Evolutionary conservation across 2,113 vertebrate species (phyloP), one percentile per base, ranked within the genome.

Genomic region (Suncus etruscus): DNA sequence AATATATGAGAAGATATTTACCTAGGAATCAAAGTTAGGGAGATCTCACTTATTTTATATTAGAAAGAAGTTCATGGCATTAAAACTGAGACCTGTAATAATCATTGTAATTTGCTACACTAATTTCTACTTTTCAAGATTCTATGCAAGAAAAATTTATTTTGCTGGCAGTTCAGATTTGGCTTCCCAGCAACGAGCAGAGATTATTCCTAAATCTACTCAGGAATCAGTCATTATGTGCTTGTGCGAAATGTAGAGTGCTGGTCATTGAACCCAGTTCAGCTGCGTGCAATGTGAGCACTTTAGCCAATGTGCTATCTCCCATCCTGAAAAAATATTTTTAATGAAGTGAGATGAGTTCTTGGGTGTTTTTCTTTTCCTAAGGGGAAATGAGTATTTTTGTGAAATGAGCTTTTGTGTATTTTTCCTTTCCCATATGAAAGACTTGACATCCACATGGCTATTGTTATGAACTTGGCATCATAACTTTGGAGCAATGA

Each of bases 41-140:
- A 84, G 20, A 80, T 54, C 6, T 4, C 32, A 51, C 87, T 95
- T 77, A 31, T 93, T 92, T 95, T 90, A 27, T 94, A 95, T 93
- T 78, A 31, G 78, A 94, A 97, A 91, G 8, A 88, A 93, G 1
- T 94, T 91, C 50, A 4, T 91, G 93, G 94, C 96, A 96, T 66
- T 86, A 95, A 84, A 94, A 15, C 83, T 94, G 94, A 93, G 39
- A 50, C 32, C 20, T 88, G 90, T 86, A 97, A 91, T 48, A 94
- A 20, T 22, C 82, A 96, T 73, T 3, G 61, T 89, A 96, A 91
- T 90, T 78, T 86, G 10, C 14, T 48, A 95, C 61, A 86, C 58
- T 22, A 4, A 61, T 16, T 6, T 18, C 58, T 61, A 61, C 58
- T 61, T 61, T 61, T 61, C 58, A 61, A 61, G 58, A 61, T 61